Evolutionary conservation across 2,797 vertebrate genomes (phyloP).

Genomic region (Anniella stebbinsi): DNA sequence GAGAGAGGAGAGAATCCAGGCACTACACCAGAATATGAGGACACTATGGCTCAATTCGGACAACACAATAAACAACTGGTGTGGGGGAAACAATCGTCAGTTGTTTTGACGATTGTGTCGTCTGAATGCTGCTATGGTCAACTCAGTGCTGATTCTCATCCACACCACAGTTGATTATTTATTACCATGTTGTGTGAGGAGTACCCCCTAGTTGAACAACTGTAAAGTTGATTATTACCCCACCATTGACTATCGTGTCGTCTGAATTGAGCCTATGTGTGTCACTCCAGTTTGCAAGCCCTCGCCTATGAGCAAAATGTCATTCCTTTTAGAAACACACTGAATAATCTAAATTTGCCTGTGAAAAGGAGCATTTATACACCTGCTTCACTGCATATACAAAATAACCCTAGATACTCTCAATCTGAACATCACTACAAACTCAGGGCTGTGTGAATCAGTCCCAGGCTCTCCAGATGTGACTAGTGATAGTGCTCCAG

Average conservation of each 20-base stretch:
- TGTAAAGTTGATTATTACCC: too few species aligned
- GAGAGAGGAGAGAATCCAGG: not conserved
- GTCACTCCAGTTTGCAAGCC: not conserved
- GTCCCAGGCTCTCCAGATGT: not conserved
- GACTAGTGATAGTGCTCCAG: not conserved
- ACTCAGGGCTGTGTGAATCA: not conserved
- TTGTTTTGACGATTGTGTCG: too few species aligned
- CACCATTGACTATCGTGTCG: too few species aligned
- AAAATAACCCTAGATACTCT: not conserved
- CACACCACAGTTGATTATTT: too few species aligned
- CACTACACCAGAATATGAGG: not conserved
- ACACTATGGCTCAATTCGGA: too few species aligned
- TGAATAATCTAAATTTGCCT: not conserved
- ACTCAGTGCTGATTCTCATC: too few species aligned
- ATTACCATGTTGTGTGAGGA: too few species aligned
- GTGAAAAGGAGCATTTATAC: not conserved
- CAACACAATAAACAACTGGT: too few species aligned
- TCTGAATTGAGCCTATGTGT: not conserved
- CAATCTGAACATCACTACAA: not conserved
- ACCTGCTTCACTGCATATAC: not conserved
- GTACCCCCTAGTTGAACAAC: too few species aligned
- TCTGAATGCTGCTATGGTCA: too few species aligned
- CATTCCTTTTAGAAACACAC: not conserved
- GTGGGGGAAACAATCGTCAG: too few species aligned
- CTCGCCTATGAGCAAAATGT: not conserved